These are phyloP conservation scores for Tiliacea citrago DNA, from an alignment of 2,888 invertebrate genomes.

Conservation along the genomic window DNA sequence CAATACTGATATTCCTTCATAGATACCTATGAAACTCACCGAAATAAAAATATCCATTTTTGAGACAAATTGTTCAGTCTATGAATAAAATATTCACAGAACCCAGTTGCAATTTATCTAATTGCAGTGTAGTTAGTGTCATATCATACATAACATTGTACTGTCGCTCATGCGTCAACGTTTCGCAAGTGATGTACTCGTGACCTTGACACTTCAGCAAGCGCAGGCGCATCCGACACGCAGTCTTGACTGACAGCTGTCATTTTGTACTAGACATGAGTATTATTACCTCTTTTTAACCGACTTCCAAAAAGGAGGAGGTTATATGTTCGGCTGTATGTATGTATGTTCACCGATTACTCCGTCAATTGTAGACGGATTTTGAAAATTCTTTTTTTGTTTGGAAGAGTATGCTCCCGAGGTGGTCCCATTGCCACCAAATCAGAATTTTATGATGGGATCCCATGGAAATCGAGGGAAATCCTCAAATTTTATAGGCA, in stretches of 20 bases:
- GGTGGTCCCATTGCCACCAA: too few species aligned
- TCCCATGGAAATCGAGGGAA: too few species aligned
- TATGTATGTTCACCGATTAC: too few species aligned
- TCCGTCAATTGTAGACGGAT: too few species aligned
- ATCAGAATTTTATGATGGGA: too few species aligned
- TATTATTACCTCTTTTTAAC: conserved; percentile 2
- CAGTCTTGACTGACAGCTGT: conserved; percentile 46
- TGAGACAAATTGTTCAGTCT: not conserved
- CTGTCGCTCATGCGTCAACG: conserved; percentile 48
- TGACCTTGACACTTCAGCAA: conserved; percentile 61
- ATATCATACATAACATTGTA: conserved; percentile 34
- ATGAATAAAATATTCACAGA: not conserved
- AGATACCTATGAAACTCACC: too few species aligned
- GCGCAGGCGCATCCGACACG: conserved; percentile 53
- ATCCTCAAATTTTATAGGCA: too few species aligned
- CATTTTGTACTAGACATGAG: conserved; percentile 15
- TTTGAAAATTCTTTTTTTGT: too few species aligned
- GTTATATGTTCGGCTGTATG: too few species aligned
- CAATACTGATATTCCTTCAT: too few species aligned
- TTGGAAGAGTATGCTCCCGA: too few species aligned
- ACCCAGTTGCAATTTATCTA: not conserved
- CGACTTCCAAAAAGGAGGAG: too few species aligned
- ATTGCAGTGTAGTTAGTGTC: conserved; percentile 11
- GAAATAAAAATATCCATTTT: not conserved
- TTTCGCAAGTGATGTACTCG: conserved; percentile 32